Evolutionary conservation across 2,888 invertebrate genomes (phyloP), one percentile per base, ranked within the genome.

Genomic region (Philaethria dido): DNA sequence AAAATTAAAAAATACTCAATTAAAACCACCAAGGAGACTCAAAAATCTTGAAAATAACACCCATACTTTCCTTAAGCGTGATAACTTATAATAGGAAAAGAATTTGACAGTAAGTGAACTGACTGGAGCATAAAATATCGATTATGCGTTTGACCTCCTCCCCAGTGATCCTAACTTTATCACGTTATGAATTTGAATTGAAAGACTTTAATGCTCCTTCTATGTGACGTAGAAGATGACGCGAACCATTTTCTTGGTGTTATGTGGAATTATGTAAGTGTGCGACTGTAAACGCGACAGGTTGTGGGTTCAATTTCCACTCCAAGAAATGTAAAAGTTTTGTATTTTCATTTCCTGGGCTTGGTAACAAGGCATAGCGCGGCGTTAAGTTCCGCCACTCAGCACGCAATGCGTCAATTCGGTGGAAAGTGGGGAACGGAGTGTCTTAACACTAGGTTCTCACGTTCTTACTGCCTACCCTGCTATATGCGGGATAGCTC

Each of bases 111-210:
- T 55, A 66, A 66, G 60, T 62, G 64, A 61, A 64, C 52, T 60
- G 62, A 69, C 62, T 50, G 72, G 36, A 65, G 74, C 75, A 79
- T 81, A 78, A 80, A 83, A 77, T 75, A 78, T 77, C 76, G 79
- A 83, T 83, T 80, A 82, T 77, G 73, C 71, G 69, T 73, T 69
- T 70, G 70, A 73, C 70, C 74, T 71, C 64, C 64, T 64, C 71
- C 64, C 59, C 44, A 25, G 62, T 78, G 79, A 79, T 79, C 71
- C 62, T 64, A 68, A 73, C 73, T 82, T 83, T 82, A 85, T 80
- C 75, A 76, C 78, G 69, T 73, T 78, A 81, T 83, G 80, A 84
- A 84, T 84, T 78, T 75, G 70, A 79, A 84, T 84, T 81, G 64
- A 64, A 64, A 64, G 36, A 57, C 50, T 64, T 55, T 64, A 66